Conservation (phyloP, 2,797 vertebrate species). For the Gymnopithys bicolor region DNA sequence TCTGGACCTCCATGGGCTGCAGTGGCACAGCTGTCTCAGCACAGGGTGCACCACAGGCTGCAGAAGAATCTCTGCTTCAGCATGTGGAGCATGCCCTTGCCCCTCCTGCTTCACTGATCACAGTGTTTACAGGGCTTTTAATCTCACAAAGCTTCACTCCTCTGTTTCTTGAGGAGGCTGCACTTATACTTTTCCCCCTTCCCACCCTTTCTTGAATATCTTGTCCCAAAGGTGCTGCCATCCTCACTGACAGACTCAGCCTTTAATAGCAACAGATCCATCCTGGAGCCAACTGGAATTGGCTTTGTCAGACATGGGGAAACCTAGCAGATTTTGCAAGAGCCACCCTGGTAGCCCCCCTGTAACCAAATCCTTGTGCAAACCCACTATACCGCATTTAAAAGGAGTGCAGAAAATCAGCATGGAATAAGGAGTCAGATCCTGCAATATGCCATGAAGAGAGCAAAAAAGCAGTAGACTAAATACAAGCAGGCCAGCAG, state of each 20-base stretch:
- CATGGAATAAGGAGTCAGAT: accelerated
- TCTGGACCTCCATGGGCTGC: not conserved
- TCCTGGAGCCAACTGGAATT: not conserved
- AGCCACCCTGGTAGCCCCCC: not conserved
- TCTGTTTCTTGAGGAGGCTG: not conserved
- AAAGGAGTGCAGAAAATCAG: not conserved
- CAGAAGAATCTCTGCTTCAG: not conserved
- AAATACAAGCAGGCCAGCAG: not conserved
- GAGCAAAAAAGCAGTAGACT: not conserved
- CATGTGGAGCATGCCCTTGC: not conserved
- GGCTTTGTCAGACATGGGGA: not conserved
- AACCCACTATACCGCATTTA: not conserved
- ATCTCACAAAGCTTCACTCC: accelerated
- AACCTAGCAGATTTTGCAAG: not conserved
- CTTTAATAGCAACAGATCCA: too few species aligned
- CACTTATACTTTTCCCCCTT: not conserved
- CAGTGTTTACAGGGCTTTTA: accelerated
- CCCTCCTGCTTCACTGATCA: not conserved
- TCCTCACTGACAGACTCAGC: accelerated
- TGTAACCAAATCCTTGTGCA: not conserved
- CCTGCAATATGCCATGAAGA: not conserved
- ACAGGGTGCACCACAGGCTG: not conserved
- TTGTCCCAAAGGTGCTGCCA: accelerated
- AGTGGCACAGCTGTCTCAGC: not conserved
- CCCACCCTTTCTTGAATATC: accelerated